Evolutionary conservation across 2,888 invertebrate species (phyloP).

Genomic region (Dendrolimus pini): DNA sequence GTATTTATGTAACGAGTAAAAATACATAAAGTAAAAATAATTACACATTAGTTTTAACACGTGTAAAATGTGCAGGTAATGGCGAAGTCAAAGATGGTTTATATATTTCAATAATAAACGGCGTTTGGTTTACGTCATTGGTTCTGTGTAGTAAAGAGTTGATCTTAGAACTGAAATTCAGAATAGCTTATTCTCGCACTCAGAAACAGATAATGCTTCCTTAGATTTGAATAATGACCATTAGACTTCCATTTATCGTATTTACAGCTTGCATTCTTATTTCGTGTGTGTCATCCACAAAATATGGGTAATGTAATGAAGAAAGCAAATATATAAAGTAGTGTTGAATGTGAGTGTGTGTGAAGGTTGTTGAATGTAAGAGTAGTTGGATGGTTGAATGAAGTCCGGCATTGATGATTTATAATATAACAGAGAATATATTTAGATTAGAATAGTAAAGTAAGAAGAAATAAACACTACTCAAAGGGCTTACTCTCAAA

Average conservation of each 20-base stretch:
- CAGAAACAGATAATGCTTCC: background rate
- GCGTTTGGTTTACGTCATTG: background rate
- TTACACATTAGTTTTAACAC: background rate
- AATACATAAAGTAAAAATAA: background rate
- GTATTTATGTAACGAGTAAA: background rate
- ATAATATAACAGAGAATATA: no score
- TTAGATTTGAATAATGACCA: background rate
- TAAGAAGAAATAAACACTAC: no score
- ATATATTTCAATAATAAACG: background rate
- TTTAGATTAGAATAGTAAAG: no score
- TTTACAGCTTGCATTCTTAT: no score
- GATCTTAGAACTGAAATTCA: background rate
- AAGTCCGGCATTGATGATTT: no score
- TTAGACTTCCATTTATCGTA: background rate
- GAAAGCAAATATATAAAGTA: no score
- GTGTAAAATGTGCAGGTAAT: background rate
- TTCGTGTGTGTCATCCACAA: no score
- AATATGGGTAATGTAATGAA: no score
- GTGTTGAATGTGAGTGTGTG: no score
- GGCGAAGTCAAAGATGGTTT: background rate
- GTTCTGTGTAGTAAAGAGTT: background rate
- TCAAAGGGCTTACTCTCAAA: no score
- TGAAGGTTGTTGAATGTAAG: no score
- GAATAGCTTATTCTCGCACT: background rate
- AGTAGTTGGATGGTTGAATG: no score